These are phyloP conservation scores for Synanthedon tipuliformis DNA, from an alignment of 2,888 invertebrate genomes.

Conservation along the genomic window DNA sequence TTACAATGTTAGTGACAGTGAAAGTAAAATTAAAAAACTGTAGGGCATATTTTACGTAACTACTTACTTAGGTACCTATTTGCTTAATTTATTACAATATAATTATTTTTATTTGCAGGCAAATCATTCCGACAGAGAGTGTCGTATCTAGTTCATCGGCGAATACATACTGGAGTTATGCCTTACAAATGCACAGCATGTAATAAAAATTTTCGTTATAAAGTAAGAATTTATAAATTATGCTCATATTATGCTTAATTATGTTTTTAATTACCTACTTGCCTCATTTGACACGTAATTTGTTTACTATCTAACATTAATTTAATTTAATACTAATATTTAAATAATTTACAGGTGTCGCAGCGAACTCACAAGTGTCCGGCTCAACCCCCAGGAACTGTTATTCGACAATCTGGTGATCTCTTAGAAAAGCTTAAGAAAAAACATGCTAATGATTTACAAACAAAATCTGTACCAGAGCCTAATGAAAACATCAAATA, in stretches of 20 bases:
- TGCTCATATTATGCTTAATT: background rate
- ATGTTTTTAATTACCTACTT: background rate
- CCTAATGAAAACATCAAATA: constrained; percentile 16
- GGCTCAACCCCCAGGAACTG: constrained; percentile 71
- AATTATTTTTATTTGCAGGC: constrained; percentile 60
- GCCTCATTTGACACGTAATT: background rate
- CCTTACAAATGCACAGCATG: constrained; percentile 87
- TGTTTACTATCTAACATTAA: background rate
- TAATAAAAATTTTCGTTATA: constrained; percentile 84
- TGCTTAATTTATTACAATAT: background rate
- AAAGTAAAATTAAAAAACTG: background rate
- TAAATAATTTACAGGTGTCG: constrained; percentile 70
- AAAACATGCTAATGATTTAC: constrained; percentile 27
- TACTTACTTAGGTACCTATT: too few relatives aligned
- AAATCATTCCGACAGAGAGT: constrained; percentile 89
- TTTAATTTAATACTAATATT: too few relatives aligned
- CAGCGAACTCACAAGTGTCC: constrained; percentile 86
- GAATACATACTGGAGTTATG: constrained; percentile 88
- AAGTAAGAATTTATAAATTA: constrained; percentile 51
- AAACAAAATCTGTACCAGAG: constrained; percentile 5
- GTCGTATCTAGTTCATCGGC: constrained; percentile 84
- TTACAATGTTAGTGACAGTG: too few relatives aligned
- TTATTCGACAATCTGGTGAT: constrained; percentile 58
- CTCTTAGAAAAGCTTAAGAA: constrained; percentile 62
- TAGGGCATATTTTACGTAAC: background rate